These are phyloP conservation scores for Gonioctena quinquepunctata DNA, from an alignment of 1,140 invertebrate species.

Conservation along the genomic window DNA sequence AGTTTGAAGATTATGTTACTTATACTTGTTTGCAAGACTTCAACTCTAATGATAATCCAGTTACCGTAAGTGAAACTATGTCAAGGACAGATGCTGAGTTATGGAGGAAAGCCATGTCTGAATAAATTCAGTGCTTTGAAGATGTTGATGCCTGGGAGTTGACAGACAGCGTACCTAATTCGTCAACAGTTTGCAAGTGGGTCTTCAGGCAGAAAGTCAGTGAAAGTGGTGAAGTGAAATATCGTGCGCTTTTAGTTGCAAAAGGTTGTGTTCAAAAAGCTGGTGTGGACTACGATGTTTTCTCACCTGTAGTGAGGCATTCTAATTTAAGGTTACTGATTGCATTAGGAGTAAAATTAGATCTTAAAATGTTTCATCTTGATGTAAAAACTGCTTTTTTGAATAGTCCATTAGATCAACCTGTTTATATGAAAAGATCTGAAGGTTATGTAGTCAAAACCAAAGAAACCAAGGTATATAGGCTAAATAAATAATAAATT, in stretches of 20 bases:
- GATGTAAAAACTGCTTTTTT: too few species aligned
- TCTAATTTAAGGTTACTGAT: conserved; percentile 38
- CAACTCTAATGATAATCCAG: conserved; percentile 12
- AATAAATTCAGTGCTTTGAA: conserved; percentile 39
- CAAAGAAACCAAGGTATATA: too few species aligned
- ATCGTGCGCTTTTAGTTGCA: conserved; percentile 47
- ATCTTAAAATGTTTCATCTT: too few species aligned
- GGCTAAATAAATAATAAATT: too few species aligned
- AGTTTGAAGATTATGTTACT: background rate
- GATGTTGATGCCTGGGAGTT: conserved; percentile 52
- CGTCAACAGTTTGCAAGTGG: conserved; percentile 47
- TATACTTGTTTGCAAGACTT: background rate
- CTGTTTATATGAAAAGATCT: too few species aligned
- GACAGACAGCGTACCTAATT: conserved; percentile 28
- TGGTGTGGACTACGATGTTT: conserved; percentile 52
- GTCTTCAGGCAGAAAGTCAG: conserved; percentile 52
- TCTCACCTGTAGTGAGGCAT: conserved; percentile 47
- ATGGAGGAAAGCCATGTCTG: conserved; percentile 32
- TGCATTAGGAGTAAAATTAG: too few species aligned
- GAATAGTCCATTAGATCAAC: too few species aligned
- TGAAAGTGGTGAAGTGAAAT: conserved; percentile 36
- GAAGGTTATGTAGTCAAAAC: too few species aligned
- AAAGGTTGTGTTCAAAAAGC: conserved; percentile 48
- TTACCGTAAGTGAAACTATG: conserved; percentile 26
- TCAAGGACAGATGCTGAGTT: conserved; percentile 23